Base-by-base conservation (phyloP, 2,113 vertebrate genomes). In the Salvelinus sp. region DNA sequence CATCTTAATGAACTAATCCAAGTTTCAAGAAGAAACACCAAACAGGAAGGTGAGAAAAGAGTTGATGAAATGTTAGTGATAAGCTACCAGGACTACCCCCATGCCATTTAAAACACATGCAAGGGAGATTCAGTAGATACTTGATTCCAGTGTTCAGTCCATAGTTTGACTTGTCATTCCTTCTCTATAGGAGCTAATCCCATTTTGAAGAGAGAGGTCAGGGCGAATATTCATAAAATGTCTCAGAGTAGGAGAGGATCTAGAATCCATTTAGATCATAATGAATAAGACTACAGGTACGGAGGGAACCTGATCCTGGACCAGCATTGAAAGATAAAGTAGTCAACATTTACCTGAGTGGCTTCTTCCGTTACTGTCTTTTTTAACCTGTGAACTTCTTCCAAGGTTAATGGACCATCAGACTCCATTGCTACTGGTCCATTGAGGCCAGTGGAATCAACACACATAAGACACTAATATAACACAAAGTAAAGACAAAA, bases 341-440 rank as follows among this genome's bases (percentile, higher is more conserved):
- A 89, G 86, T 44, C 38, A 75, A 74, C 89, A 16, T 27, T 96
- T 97, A 98, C 97, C 96, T 96, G 95, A 93, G 90, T 95, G 82
- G 95, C 93, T 92, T 95, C 94, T 86, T 95, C 94, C 89, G 94
- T 96, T 93, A 96, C 94, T 87, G 95, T 95, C 93, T 96, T 95
- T 95, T 94, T 97, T 94, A 98, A 95, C 87, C 92, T 95, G 93
- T 96, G 94, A 93, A 95, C 93, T 94, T 99, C 97, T 95, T 99
- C 96, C 92, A 5, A 33, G 30, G 94, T 95, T 91, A 96, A 95
- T 87, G 96, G 94, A 83, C 93, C 94, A 76, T 99, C 97, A 93
- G 94, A 98, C 93, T 98, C 96, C 97, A 97, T 96, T 90, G 95
- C 96, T 92, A 96, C 95, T 84, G 96, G 95, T 92, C 95, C 90